These are phyloP conservation scores for Sebastes matsubarae DNA, from an alignment of 2,797 vertebrate species.

Conservation along the genomic window DNA sequence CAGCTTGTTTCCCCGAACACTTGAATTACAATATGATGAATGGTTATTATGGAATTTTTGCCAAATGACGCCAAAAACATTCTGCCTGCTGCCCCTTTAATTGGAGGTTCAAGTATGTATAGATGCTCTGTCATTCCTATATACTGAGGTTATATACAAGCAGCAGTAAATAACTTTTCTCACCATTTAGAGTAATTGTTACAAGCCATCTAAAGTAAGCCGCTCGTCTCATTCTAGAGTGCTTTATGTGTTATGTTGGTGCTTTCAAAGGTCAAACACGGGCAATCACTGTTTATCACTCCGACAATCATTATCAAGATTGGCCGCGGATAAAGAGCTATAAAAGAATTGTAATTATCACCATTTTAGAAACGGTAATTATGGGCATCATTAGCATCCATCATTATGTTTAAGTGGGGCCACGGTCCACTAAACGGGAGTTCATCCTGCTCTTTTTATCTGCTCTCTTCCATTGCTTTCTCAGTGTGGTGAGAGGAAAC, in stretches of 20 bases:
- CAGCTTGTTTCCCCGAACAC: neutral
- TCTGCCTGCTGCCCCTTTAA: too few species aligned
- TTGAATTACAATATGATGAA: too few species aligned
- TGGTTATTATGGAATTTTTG: too few species aligned
- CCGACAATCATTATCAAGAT: constrained; percentile 60
- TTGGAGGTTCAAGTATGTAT: neutral
- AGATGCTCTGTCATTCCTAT: neutral
- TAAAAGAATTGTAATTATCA: constrained; percentile 76
- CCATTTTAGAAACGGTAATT: constrained; percentile 77
- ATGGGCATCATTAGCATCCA: constrained; percentile 76
- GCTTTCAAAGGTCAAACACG: constrained; percentile 65
- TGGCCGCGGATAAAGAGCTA: constrained; percentile 63
- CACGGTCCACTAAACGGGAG: constrained; percentile 72
- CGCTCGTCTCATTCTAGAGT: constrained; percentile 16
- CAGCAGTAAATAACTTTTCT: constrained; percentile 8
- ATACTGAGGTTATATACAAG: neutral
- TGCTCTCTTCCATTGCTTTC: constrained; percentile 45
- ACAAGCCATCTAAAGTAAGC: constrained; percentile 23
- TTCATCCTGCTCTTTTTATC: constrained; percentile 51
- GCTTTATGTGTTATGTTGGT: constrained; percentile 35
- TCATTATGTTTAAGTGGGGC: constrained; percentile 77
- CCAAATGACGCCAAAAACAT: too few species aligned
- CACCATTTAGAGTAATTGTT: neutral
- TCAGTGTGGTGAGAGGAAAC: constrained; percentile 32
- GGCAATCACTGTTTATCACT: constrained; percentile 65